Base-by-base conservation (phyloP, 2,113 vertebrate species). In the Rattus rattus region DNA sequence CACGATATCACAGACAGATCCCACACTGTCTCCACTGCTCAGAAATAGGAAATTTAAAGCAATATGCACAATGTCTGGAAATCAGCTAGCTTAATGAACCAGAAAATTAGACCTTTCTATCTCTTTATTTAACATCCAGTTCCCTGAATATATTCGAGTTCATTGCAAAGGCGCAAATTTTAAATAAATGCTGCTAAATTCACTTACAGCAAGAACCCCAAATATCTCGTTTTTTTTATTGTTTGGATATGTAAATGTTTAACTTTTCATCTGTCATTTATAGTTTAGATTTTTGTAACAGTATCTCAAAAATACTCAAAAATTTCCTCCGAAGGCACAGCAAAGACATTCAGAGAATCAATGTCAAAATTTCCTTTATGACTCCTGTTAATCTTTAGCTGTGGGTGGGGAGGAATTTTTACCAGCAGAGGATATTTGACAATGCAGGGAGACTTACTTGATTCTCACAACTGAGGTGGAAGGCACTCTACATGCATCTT, bases 71-170 rank as follows among this genome's bases (percentile, higher is more conserved):
- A 97, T 59, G 92, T 98, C 98, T 97, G 97, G 98, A 98, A 98
- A 99, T 98, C 98, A 98, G 98, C 97, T 0, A 2, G 98, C 97
- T 98, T 98, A 99, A 99, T 99, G 98, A 99, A 98, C 97, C 98
- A 98, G 98, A 97, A 99, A 99, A 99, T 99, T 98, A 98, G 99
- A 96, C 97, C 97, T 97, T 98, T 99, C 98, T 98, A 97, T 98
- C 98, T 99, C 98, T 98, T 99, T 99, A 99, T 99, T 99, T 99
- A 99, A 98, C 98, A 98, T 94, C 97, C 98, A 98, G 97, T 98
- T 98, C 96, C 97, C 96, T 97, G 98, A 98, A 98, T 98, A 98
- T 98, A 98, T 98, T 98, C 96, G 96, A 98, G 97, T 98, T 98
- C 97, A 98, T 98, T 98, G 98, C 95, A 97, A 97, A 97, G 95